Conservation (phyloP, 2,888 invertebrate genomes). For the Cenopis cana region DNA sequence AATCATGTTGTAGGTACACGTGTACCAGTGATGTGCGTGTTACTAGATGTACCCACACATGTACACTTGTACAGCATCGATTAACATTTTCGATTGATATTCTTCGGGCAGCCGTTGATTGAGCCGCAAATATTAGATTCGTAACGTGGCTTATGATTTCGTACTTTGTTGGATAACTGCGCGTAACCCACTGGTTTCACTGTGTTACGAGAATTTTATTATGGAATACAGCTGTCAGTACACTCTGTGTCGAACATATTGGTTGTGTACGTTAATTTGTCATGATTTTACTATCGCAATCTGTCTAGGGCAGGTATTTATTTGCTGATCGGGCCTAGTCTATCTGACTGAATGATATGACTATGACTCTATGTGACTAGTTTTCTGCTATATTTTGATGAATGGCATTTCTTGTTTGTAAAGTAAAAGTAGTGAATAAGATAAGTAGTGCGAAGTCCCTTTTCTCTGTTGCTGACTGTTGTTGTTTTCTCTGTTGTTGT, state of each 20-base stretch:
- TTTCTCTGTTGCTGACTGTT: too few relatives aligned
- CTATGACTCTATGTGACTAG: neutral
- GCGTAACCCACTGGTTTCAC: conserved; percentile 48
- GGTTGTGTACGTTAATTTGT: neutral
- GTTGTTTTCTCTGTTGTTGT: too few relatives aligned
- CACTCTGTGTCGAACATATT: neutral
- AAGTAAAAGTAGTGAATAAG: neutral
- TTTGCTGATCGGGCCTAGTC: neutral
- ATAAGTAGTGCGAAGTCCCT: too few relatives aligned
- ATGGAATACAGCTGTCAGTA: conserved; percentile 28
- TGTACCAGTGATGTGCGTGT: conserved; percentile 29
- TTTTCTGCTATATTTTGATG: neutral
- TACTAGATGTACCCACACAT: conserved; percentile 37
- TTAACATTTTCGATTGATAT: conserved; percentile 49
- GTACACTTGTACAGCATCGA: conserved; percentile 29
- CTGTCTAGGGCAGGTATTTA: neutral
- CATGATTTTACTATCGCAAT: neutral
- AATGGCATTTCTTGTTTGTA: neutral
- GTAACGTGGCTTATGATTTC: conserved; percentile 47
- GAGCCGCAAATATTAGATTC: conserved; percentile 40
- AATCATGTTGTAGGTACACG: conserved; percentile 13
- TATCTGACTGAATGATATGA: too few relatives aligned
- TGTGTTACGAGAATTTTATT: conserved; percentile 39
- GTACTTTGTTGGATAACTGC: conserved; percentile 48
- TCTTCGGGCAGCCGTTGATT: conserved; percentile 32